These are phyloP conservation scores for Osmerus mordax DNA, from an alignment of 2,113 vertebrate species.

Conservation along the genomic window DNA sequence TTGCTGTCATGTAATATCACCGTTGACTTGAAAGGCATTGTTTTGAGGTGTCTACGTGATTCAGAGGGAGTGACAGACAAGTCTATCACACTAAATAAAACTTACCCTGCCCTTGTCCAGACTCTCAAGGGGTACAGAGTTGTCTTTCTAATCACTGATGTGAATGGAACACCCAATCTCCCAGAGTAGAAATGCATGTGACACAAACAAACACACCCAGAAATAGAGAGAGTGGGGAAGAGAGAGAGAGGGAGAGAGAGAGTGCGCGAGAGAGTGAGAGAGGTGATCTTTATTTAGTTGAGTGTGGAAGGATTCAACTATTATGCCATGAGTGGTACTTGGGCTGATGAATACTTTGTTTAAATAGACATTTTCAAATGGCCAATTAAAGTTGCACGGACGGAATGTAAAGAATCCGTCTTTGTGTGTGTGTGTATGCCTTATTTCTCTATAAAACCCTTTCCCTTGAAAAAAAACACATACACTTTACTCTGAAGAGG, in stretches of 20 bases:
- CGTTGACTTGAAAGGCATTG: constrained; percentile 3
- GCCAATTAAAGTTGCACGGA: too few species aligned
- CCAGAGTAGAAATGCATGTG: neutral
- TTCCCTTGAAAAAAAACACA: neutral
- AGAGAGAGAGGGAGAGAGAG: neutral
- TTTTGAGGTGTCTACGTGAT: constrained; percentile 53
- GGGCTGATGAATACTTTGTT: neutral
- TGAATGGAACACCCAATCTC: constrained; percentile 17
- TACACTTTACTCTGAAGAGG: constrained; percentile 13
- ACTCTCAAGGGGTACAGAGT: constrained; percentile 42
- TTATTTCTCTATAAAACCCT: neutral
- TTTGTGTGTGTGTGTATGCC: too few species aligned
- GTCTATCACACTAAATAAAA: constrained; percentile 43
- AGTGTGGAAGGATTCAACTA: neutral
- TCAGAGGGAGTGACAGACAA: constrained; percentile 40
- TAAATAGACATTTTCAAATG: neutral
- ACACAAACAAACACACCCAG: neutral
- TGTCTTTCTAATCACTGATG: constrained; percentile 24
- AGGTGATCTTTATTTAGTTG: too few species aligned
- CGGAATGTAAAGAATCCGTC: too few species aligned
- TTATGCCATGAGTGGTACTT: neutral
- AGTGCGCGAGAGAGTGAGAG: neutral
- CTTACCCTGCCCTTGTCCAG: constrained; percentile 34
- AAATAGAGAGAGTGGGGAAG: neutral
- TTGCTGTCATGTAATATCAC: neutral